Conservation (phyloP, 2,797 vertebrate genomes). For the Alfaro cultratus region DNA sequence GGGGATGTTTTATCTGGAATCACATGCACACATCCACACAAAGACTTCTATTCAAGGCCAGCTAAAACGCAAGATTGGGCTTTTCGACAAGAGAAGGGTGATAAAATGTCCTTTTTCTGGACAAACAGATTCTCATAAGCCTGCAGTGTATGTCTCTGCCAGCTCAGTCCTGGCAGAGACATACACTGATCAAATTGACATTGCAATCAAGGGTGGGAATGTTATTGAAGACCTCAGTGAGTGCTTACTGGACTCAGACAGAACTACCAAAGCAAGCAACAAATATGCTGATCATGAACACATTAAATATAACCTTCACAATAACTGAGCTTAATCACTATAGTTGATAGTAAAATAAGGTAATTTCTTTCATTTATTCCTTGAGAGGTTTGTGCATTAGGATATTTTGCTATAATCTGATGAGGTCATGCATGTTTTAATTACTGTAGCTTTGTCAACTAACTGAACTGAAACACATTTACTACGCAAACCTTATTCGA, state of each 20-base stretch:
- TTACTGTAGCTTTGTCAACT: background rate
- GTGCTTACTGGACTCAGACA: background rate
- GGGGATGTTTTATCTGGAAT: slow-evolving; percentile 57
- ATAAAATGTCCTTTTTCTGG: slow-evolving; percentile 15
- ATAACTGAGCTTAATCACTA: background rate
- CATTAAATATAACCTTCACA: background rate
- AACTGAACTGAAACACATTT: background rate
- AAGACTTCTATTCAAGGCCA: slow-evolving; percentile 58
- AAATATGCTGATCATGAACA: background rate
- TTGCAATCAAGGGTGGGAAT: background rate
- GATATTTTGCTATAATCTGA: background rate
- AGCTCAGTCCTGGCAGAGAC: background rate
- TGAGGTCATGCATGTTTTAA: background rate
- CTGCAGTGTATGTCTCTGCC: too few species aligned
- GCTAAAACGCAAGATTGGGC: slow-evolving; percentile 36
- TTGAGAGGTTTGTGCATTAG: background rate
- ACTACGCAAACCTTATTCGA: background rate
- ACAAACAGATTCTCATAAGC: slow-evolving; percentile 16
- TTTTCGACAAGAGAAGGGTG: slow-evolving; percentile 2
- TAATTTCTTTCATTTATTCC: background rate
- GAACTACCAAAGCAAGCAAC: background rate
- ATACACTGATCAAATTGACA: slow-evolving; percentile 1
- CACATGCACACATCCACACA: slow-evolving; percentile 66
- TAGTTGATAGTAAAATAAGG: background rate
- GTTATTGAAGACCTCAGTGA: background rate